Conservation (phyloP, 2,113 vertebrate genomes). For the Apteryx owenii region DNA sequence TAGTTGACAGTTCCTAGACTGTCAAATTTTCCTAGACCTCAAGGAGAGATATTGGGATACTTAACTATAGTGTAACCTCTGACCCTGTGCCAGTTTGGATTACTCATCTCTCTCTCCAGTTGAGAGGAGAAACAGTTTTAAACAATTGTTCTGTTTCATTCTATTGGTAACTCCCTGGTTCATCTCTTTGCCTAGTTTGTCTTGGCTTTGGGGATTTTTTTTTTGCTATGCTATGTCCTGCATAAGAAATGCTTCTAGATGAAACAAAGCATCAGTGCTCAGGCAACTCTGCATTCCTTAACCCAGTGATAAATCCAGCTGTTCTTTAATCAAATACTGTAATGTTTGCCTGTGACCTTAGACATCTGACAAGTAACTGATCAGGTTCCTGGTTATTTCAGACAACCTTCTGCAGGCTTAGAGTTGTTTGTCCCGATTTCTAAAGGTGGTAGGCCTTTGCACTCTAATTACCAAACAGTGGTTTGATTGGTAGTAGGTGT, state of each 20-base stretch:
- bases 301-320: too few relatives aligned
- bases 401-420: not conserved
- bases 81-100: not conserved
- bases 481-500: not conserved
- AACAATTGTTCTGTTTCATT: not conserved
- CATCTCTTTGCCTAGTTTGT: not conserved
- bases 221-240: not conserved
- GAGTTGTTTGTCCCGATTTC: not conserved
- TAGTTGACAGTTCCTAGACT: not conserved
- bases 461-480: not conserved
- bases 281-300: not conserved
- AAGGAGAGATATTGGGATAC: too few relatives aligned
- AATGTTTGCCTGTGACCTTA: not conserved
- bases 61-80: not conserved
- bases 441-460: not conserved
- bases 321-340: not conserved
- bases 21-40: not conserved
- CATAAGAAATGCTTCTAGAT: not conserved
- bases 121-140: not conserved
- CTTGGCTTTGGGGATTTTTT: not conserved
- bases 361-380: not conserved
- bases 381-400: not conserved
- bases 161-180: not conserved
- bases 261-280: not conserved
- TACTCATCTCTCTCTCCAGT: rapidly evolving